phyloP scores from a whole-genome alignment of 2,797 vertebrate species.

The Microctenopoma steveboyesi region DNA sequence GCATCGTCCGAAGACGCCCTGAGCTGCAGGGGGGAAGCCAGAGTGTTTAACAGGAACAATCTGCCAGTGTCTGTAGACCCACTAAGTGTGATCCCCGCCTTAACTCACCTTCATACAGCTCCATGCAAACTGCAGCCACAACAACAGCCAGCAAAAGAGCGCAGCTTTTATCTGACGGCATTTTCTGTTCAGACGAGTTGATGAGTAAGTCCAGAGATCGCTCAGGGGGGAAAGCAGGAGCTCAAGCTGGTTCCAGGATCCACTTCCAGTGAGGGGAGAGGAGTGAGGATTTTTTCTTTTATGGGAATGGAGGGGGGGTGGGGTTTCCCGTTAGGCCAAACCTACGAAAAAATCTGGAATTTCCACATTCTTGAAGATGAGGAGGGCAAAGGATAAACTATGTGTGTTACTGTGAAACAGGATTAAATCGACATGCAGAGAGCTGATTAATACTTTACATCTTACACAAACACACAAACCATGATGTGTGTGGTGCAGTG shows the following conservation, averaged over 20 bases:
- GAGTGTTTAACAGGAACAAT: background rate
- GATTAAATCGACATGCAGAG: background rate
- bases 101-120: slow-evolving; percentile 66
- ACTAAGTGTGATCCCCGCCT: background rate
- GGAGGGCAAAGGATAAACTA: background rate
- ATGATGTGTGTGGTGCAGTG: background rate
- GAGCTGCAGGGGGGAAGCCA: slow-evolving; percentile 48
- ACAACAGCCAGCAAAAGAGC: slow-evolving; percentile 44
- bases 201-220: slow-evolving; percentile 28
- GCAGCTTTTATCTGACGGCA: slow-evolving; percentile 36
- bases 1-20: slow-evolving; percentile 52
- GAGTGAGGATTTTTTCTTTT: slow-evolving; percentile 55
- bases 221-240: slow-evolving; percentile 16
- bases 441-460: background rate
- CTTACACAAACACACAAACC: background rate
- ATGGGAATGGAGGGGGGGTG: slow-evolving; percentile 32
- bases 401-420: no score
- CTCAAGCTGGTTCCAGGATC: slow-evolving; percentile 3
- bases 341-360: slow-evolving; percentile 29
- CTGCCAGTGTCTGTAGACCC: background rate
- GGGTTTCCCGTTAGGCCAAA: slow-evolving; percentile 64
- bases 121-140: slow-evolving; percentile 56
- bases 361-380: background rate
- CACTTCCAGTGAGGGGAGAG: slow-evolving; percentile 22
- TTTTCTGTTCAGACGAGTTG: slow-evolving; percentile 52